Evolutionary conservation across 2,797 vertebrate species (phyloP), one percentile per base, ranked within the genome.

Genomic region (Gymnopithys bicolor): DNA sequence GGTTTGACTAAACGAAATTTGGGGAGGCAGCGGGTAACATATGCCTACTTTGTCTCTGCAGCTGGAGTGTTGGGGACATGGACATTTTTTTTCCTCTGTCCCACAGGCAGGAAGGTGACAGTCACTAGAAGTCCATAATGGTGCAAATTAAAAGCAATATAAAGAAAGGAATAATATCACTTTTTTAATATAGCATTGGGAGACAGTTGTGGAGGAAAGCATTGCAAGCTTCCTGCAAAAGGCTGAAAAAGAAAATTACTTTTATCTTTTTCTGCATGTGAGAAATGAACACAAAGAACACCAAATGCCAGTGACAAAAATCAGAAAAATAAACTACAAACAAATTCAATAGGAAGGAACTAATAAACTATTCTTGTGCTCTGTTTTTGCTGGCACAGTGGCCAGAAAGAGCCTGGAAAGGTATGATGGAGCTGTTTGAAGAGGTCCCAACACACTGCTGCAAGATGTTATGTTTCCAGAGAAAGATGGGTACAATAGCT

Each of bases 51-150:
- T 58, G 53, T 32, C 25, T 75, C 28, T 33, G 33, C 33, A 73
- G n/a, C 32, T n/a, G 41, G 21, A 82, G 7, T 1, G 0, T 2
- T 8, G 32, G 33, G 4, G 17, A 73, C 10, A 2, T 0, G 11
- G 51, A 17, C 13, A 0, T 51, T 74, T 37, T n/a, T 67, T 32
- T 58, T 7, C 2, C n/a, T 94, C 28, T 39, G 12, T 39, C 62
- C 49, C 49, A 46, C 12, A 55, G 27, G 21, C 9, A 58, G 27
- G 27, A 75, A 59, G 27, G n/a, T 51, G 52, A 30, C 21, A 45
- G 39, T 28, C 52, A 46, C 24, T 55, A 55, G 24, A 68, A 39
- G 19, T 11, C 32, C 32, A n/a, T 10, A 16, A 14, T 3, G 1
- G 24, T 71, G 18, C 2, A 15, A 85, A 73, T 51, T 68, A 68